A percentile compares a stretch with the other conserved stretches of the same genome.
Evolutionary conservation across 2,797 vertebrate genomes (phyloP).

Genomic region (Melanogrammus aeglefinus): DNA sequence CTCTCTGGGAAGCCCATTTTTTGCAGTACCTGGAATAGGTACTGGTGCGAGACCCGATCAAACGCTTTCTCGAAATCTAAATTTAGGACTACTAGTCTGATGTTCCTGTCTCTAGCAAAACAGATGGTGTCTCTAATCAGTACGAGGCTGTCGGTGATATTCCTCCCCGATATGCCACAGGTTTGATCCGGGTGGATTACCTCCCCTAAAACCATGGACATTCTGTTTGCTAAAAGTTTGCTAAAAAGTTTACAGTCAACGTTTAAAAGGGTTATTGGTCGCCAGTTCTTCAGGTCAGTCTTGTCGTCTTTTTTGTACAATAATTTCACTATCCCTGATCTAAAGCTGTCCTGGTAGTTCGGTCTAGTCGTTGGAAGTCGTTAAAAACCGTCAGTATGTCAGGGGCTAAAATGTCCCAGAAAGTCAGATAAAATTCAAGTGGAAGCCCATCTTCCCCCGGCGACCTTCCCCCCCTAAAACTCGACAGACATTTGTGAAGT

Average conservation of each 20-base stretch:
- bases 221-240: neutral
- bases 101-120: constrained; percentile 43
- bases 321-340: constrained; percentile 20
- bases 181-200: constrained; percentile 1
- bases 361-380: neutral
- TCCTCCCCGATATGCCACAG: constrained; percentile 18
- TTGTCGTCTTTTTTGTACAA: constrained; percentile 15
- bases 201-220: neutral
- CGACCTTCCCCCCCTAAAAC: constrained; percentile 19
- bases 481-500: neutral
- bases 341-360: constrained; percentile 29
- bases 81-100: constrained; percentile 37
- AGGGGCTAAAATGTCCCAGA: constrained; percentile 35
- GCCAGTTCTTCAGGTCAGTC: constrained; percentile 14
- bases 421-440: constrained; percentile 21
- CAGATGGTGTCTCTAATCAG: constrained; percentile 35
- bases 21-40: constrained; percentile 28
- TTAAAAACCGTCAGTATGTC: constrained; percentile 26
- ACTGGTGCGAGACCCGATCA: constrained; percentile 35
- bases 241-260: constrained; percentile 34
- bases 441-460: constrained; percentile 28
- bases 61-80: constrained; percentile 50
- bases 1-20: constrained; percentile 26
- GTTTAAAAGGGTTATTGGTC: constrained; percentile 22
- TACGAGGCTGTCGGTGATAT: constrained; percentile 34